Conservation (phyloP, 2,113 vertebrate genomes). For the Butorides virescens region DNA sequence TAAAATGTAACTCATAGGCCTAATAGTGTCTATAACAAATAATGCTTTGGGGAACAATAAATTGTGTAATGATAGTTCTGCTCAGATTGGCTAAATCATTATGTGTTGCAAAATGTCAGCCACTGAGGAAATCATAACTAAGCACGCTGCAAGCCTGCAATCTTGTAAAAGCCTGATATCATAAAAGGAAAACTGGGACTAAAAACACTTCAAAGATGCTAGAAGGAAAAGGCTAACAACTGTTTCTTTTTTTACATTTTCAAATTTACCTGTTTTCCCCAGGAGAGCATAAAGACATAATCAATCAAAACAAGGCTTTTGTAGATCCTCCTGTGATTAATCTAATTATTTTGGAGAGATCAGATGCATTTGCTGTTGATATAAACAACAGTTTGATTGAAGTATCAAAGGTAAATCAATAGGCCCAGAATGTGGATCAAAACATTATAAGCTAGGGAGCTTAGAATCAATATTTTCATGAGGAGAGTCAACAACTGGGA, state of each 20-base stretch:
- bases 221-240: constrained; percentile 38
- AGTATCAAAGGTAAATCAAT: constrained; percentile 53
- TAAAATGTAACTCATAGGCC: constrained; percentile 1
- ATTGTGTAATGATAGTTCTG: constrained; percentile 49
- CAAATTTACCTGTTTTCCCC: constrained; percentile 34
- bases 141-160: background rate
- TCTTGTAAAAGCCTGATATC: background rate
- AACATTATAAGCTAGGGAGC: constrained; percentile 44
- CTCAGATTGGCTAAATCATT: constrained; percentile 48
- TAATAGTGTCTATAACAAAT: constrained; percentile 37
- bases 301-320: constrained; percentile 41
- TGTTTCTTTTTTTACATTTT: background rate
- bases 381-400: constrained; percentile 39
- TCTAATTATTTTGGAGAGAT: constrained; percentile 42
- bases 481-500: constrained; percentile 17
- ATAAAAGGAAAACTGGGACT: constrained; percentile 13
- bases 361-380: constrained; percentile 4
- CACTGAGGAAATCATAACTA: constrained; percentile 38
- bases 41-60: constrained; percentile 50
- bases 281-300: constrained; percentile 13
- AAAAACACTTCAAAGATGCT: constrained; percentile 29
- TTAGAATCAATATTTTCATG: constrained; percentile 63
- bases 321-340: constrained; percentile 44
- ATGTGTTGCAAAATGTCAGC: constrained; percentile 45
- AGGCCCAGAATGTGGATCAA: constrained; percentile 51